A percentile compares a stretch with the other conserved stretches of the same genome.
phyloP scores from a whole-genome alignment of 2,113 vertebrate genomes.

The Notechis scutatus region DNA sequence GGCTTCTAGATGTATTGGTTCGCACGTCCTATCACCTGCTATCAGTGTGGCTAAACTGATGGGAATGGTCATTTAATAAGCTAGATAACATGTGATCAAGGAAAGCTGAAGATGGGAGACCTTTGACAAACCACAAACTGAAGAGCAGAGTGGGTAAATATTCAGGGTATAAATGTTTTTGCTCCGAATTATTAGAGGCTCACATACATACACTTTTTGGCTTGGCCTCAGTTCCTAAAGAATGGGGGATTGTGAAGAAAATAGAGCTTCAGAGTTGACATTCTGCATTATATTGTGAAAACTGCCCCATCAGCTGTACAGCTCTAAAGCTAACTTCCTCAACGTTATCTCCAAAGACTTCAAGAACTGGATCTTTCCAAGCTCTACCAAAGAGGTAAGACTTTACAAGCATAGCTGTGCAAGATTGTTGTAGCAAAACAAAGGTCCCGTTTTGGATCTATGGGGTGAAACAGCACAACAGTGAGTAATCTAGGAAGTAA shows the following conservation, averaged over 20 bases:
- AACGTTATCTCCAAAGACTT: neutral
- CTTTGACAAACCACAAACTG: neutral
- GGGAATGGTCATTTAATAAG: neutral
- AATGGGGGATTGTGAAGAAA: neutral
- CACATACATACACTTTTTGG: neutral
- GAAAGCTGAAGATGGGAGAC: neutral
- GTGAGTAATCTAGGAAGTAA: neutral
- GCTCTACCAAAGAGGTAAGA: neutral
- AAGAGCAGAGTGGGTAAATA: neutral
- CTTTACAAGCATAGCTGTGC: neutral
- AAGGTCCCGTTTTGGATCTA: neutral
- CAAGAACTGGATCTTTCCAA: neutral
- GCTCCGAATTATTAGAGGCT: neutral
- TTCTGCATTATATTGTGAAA: neutral
- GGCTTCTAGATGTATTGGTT: neutral
- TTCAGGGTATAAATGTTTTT: neutral
- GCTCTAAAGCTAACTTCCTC: neutral
- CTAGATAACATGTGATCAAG: neutral
- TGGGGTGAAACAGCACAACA: neutral
- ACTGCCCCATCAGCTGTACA: neutral
- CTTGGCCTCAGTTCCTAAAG: neutral
- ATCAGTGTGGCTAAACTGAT: neutral
- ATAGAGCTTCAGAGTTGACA: neutral
- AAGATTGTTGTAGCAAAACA: neutral
- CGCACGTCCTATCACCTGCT: neutral